Evolutionary conservation across 2,113 vertebrate genomes (phyloP).

Genomic region (Crotalus viridis): DNA sequence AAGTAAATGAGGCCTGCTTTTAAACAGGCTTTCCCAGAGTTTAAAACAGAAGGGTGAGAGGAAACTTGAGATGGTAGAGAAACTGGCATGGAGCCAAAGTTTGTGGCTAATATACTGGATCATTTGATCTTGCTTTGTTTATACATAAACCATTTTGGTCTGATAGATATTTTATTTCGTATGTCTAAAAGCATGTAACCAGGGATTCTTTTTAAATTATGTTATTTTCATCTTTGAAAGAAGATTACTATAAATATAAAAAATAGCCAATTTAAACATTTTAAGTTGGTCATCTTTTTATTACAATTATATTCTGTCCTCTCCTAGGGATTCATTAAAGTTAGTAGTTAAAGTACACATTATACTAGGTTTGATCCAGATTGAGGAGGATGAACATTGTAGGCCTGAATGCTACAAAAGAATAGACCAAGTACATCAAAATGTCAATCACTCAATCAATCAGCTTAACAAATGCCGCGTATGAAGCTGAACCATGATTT

Average conservation of each 20-base stretch:
- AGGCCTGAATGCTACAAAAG: constrained; percentile 15
- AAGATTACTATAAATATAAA: constrained; percentile 13
- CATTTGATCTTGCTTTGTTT: constrained; percentile 75
- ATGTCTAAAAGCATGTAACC: not conserved
- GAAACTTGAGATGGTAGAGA: constrained; percentile 58
- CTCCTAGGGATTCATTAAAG: not conserved
- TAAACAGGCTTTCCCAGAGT: constrained; percentile 70
- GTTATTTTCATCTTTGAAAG: constrained; percentile 4
- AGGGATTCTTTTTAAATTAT: not conserved
- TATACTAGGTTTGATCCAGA: not conserved
- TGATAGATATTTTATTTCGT: constrained; percentile 47
- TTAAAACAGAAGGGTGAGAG: constrained; percentile 63
- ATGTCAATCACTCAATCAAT: constrained; percentile 21
- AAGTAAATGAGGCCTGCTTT: constrained; percentile 78
- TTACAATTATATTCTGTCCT: not conserved
- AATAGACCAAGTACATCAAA: constrained; percentile 46
- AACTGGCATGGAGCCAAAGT: constrained; percentile 69
- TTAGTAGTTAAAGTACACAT: not conserved
- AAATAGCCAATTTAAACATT: not conserved
- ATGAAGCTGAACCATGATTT: not conserved
- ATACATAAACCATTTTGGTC: constrained; percentile 28
- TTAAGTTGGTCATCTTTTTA: not conserved
- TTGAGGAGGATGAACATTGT: not conserved
- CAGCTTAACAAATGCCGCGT: not conserved
- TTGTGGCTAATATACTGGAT: constrained; percentile 71